Base-by-base conservation (phyloP, 2,888 invertebrate species). In the Hirudinaria manillensis region DNA sequence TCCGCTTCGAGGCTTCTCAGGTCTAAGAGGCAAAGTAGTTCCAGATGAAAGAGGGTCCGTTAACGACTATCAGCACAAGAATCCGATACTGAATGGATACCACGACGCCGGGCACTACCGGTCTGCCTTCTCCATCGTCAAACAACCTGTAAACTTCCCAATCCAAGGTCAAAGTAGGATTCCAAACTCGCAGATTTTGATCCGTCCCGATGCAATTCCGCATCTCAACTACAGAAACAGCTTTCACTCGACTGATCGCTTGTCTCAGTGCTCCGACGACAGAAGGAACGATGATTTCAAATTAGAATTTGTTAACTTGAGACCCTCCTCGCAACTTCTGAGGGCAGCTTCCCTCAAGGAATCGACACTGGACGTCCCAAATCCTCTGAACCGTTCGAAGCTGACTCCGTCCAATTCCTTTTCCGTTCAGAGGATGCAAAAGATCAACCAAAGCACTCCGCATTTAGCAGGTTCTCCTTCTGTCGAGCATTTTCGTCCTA, bases 121-220 rank as follows among this genome's bases (percentile, higher is more conserved):
- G 19, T 61, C 61, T n/a, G 61, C 61, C 24, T 61, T 61, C 61
- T 61, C 61, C 29, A 29, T 61, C 61, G 61, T 61, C 24, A 61
- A 61, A 29, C 24, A 2, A 10, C 29, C 61, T 61, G 29, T 10
- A 61, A 61, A 24, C 24, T 19, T 6, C n/a, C 61, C 24, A 27
- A 29, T 29, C 7, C 24, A 61, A 16, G 29, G 29, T 29, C 29
- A 24, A 2, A 1, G 24, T 29, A 29, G 61, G 10, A 2, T 61
- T 29, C 61, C 61, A 2, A 29, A 27, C 61, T 61, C 61, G 7
- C 61, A 1, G 24, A 19, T n/a, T 10, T 24, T 24, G 1, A 16
- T 21, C 3, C 1, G 24, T 19, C 7, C 3, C 1, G 61, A 61
- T 61, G 24, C 2, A 24, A 1, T 24, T 24, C 24, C 3, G 1